These are phyloP conservation scores for Mellilla xanthometata DNA, from an alignment of 2,888 invertebrate genomes.

Conservation along the genomic window DNA sequence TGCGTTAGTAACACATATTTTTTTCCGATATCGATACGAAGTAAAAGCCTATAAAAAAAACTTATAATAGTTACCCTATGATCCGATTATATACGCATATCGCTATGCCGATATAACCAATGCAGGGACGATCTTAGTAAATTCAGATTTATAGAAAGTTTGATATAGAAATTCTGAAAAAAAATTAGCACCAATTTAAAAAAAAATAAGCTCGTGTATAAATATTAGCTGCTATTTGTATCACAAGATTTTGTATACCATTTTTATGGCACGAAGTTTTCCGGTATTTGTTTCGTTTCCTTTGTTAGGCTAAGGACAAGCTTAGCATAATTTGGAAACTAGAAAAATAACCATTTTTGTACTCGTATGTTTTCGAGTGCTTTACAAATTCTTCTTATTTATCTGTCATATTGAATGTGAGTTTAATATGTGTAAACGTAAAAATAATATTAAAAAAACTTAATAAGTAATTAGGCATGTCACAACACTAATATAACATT, in stretches of 20 bases:
- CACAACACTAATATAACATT: no score
- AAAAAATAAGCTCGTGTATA: slow-evolving; percentile 27
- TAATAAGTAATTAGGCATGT: no score
- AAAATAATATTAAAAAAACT: no score
- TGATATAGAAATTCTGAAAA: slow-evolving; percentile 22
- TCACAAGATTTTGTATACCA: slow-evolving; percentile 36
- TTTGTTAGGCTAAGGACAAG: slow-evolving; percentile 45
- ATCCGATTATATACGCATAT: slow-evolving; percentile 71
- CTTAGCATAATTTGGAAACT: slow-evolving; percentile 54
- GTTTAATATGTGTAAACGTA: no score
- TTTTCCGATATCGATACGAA: slow-evolving; percentile 50
- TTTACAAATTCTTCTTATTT: slow-evolving; percentile 7
- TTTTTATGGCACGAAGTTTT: slow-evolving; percentile 27
- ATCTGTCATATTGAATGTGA: no score
- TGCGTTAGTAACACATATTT: slow-evolving; percentile 49
- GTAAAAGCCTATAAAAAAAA: slow-evolving; percentile 67
- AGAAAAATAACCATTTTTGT: slow-evolving; percentile 21
- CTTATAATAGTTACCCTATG: slow-evolving; percentile 61
- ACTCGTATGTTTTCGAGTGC: slow-evolving; percentile 11
- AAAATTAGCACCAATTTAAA: slow-evolving; percentile 39
- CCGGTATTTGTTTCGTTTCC: slow-evolving; percentile 35
- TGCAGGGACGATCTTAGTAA: slow-evolving; percentile 57
- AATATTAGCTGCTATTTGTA: slow-evolving; percentile 33
- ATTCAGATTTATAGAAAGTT: neutral
- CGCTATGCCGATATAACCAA: slow-evolving; percentile 67